Evolutionary conservation across 1,140 invertebrate species (phyloP), one percentile per base, ranked within the genome.

Genomic region (Drosophila prosaltans): DNA sequence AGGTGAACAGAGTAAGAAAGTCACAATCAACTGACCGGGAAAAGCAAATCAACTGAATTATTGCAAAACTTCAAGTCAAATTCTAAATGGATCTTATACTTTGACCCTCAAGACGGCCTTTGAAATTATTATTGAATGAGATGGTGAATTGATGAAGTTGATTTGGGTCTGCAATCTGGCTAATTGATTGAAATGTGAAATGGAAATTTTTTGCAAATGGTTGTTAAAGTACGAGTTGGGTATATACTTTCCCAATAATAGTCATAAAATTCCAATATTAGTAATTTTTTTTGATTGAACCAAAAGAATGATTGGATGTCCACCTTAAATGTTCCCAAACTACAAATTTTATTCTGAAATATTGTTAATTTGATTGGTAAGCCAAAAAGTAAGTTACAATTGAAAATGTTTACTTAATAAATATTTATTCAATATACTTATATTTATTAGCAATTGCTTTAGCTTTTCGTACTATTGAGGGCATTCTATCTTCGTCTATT

Each of bases 401-500:
- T 16, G 16, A 16, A 16, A 16, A 16, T 16, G 0, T 16, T 16
- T 16, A 16, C 16, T 16, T 16, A 16, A 16, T 16, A 16, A 16
- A 16, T 16, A 16, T 16, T 16, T 16, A 16, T 16, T 16, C 16
- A 16, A 16, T 16, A 16, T 16, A 16, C 0, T 0, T 16, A 16
- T 16, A 16, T 16, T 16, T 16, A 30, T 26, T 2, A 10, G 2
- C 2, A 51, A 51, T 26, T 10, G 26, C 7, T 21, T 51, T 4
- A 10, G n/a, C 32, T 36, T 6, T 6, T 36, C 32, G 11, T 30
- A 43, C 4, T 8, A 2, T 32, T 36, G 7, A 41, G 55, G 54
- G 61, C 57, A 75, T 69, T 48, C 63, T 48, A 59, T 69, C 74
- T 65, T 45, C 8, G 63, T 30, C 10, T 62, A 16, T 62, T 43